Evolutionary conservation across 2,113 vertebrate genomes (phyloP).

Genomic region (Notarius quadriscutis): DNA sequence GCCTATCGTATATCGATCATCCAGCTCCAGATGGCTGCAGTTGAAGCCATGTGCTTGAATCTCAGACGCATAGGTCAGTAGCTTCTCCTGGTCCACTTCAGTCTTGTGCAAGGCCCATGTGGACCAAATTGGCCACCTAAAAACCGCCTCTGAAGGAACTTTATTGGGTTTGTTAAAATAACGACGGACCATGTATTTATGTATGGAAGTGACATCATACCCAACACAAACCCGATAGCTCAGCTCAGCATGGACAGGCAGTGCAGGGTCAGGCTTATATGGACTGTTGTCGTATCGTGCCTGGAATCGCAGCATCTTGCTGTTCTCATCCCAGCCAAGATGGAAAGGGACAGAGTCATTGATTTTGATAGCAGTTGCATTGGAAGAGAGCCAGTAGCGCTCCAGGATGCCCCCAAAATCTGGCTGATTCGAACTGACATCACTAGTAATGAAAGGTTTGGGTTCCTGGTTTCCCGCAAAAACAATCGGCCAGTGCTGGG

Average conservation of each 20-base stretch:
- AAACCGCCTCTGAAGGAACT: slow-evolving; percentile 79
- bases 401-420: slow-evolving; percentile 91
- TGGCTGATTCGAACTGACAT: slow-evolving; percentile 81
- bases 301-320: slow-evolving; percentile 81
- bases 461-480: slow-evolving; percentile 83
- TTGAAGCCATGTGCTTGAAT: slow-evolving; percentile 81
- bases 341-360: slow-evolving; percentile 94
- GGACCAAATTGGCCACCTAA: slow-evolving; percentile 85
- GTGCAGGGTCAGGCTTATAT: slow-evolving; percentile 76
- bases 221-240: slow-evolving; percentile 92
- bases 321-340: slow-evolving; percentile 87
- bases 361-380: slow-evolving; percentile 90
- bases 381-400: slow-evolving; percentile 95
- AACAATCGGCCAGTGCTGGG: slow-evolving; percentile 89
- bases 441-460: slow-evolving; percentile 87
- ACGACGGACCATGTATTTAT: slow-evolving; percentile 90
- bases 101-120: slow-evolving; percentile 83
- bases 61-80: slow-evolving; percentile 74
- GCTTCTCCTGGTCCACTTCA: slow-evolving; percentile 78
- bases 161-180: slow-evolving; percentile 88
- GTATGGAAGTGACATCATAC: slow-evolving; percentile 85
- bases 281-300: slow-evolving; percentile 85
- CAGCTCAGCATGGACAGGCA: slow-evolving; percentile 78
- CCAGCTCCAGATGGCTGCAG: slow-evolving; percentile 87
- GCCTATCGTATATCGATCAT: slow-evolving; percentile 81